Evolutionary conservation across 2,797 vertebrate species (phyloP).

Genomic region (Centropyge bicolor): DNA sequence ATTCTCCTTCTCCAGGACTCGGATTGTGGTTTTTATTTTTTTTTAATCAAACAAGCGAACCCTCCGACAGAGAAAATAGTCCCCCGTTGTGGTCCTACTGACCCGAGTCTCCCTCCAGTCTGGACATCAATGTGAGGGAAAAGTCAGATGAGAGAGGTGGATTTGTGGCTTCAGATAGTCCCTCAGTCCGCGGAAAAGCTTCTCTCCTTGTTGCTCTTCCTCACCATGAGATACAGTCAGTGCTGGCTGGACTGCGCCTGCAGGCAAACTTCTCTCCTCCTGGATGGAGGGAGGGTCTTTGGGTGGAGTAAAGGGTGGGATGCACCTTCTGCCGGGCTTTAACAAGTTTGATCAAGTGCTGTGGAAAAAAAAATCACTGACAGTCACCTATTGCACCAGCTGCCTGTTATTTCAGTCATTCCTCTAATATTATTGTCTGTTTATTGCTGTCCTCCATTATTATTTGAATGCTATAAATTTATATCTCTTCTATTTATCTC

Average conservation of each 20-base stretch:
- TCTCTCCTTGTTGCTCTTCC: constrained; percentile 61
- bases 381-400: constrained; percentile 42
- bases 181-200: constrained; percentile 68
- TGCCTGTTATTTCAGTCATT: constrained; percentile 67
- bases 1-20: constrained; percentile 51
- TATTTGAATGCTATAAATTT: no score
- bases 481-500: no score
- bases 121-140: constrained; percentile 63
- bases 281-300: constrained; percentile 56
- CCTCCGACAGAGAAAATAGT: constrained; percentile 57
- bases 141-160: constrained; percentile 25
- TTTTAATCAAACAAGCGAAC: not conserved
- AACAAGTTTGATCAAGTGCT: constrained; percentile 59
- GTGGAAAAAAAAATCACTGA: constrained; percentile 35
- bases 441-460: not conserved
- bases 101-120: constrained; percentile 67
- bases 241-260: constrained; percentile 67
- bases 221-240: constrained; percentile 67
- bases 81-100: constrained; percentile 67
- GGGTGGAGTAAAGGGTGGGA: constrained; percentile 61
- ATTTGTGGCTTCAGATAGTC: constrained; percentile 57
- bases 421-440: constrained; percentile 14
- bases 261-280: constrained; percentile 78
- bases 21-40: not conserved
- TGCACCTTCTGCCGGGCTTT: constrained; percentile 51